Evolutionary conservation across 2,113 vertebrate species (phyloP), one percentile per base, ranked within the genome.

Genomic region (Ailuropoda melanoleuca): DNA sequence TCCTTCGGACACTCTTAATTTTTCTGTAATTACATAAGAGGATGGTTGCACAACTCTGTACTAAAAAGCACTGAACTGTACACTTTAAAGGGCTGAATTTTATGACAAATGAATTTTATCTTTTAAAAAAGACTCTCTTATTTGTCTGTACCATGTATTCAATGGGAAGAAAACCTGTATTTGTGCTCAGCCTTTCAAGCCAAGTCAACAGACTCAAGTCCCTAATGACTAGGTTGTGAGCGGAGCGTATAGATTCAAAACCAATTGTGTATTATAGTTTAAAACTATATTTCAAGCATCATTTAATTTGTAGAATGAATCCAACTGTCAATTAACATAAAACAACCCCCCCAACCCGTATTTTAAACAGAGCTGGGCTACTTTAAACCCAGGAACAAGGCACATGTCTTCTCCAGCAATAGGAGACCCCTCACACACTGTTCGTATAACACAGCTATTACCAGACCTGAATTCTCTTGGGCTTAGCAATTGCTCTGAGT

Each of bases 111-210:
- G 29, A 80, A 53, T 62, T 88, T n/a, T 34, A 88, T 72, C 55
- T 94, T 89, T 62, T 46, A 81, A 72, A 93, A 83, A 88, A 62
- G 43, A 75, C 31, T 74, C 7, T 81, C 12, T 43, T 72, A 68
- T 62, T 93, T 88, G 13, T 56, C 64, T n/a, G 34, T 9, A 58
- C 29, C 60, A 15, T 60, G 11, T 90, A 92, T 58, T 68, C 83
- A 93, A 75, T 34, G n/a, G 48, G 78, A 95, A 97, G 53, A 92
- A 80, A 87, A 60, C 24, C 70, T 48, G 1, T 4, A 56, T 46
- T 80, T 96, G 31, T 96, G 66, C 15, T 97, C 31, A 80, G 31
- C 17, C 81, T 96, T 95, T 90, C 74, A 96, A 97, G 50, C 31
- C 50, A 83, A 46, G 58, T 8, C 46, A 90, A 34, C 0, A 82